phyloP scores from a whole-genome alignment of 2,113 vertebrate species.

The Hippocampus guttulatus region DNA sequence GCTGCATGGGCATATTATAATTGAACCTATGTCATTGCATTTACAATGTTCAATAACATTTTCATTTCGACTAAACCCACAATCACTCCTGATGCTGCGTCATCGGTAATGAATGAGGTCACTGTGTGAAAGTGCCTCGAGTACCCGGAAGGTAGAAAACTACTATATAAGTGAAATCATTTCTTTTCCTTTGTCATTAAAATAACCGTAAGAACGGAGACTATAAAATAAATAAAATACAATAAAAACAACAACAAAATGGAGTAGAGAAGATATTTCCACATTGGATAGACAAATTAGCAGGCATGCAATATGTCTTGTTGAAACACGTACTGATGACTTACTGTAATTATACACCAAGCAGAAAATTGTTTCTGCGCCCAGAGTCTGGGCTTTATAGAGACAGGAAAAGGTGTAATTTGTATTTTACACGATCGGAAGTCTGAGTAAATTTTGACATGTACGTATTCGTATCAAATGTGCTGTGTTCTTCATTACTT shows the following conservation, averaged over 20 bases:
- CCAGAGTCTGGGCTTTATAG: not conserved
- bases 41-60: not conserved
- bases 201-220: not conserved
- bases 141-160: not conserved
- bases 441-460: not conserved
- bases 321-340: not conserved
- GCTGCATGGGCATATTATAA: not conserved
- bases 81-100: not conserved
- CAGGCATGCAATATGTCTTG: not conserved
- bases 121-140: not conserved
- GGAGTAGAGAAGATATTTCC: not conserved
- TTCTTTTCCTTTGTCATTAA: not conserved
- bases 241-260: not conserved
- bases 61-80: not conserved
- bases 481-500: not conserved
- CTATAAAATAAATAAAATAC: not conserved
- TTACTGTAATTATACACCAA: not conserved
- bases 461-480: not conserved
- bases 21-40: constrained; percentile 3
- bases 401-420: not conserved
- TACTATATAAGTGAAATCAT: not conserved
- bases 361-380: not conserved
- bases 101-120: not conserved
- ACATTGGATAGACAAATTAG: not conserved
- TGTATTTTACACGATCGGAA: not conserved